Evolutionary conservation across 2,888 invertebrate species (phyloP).

Genomic region (Ectemnius lituratus): DNA sequence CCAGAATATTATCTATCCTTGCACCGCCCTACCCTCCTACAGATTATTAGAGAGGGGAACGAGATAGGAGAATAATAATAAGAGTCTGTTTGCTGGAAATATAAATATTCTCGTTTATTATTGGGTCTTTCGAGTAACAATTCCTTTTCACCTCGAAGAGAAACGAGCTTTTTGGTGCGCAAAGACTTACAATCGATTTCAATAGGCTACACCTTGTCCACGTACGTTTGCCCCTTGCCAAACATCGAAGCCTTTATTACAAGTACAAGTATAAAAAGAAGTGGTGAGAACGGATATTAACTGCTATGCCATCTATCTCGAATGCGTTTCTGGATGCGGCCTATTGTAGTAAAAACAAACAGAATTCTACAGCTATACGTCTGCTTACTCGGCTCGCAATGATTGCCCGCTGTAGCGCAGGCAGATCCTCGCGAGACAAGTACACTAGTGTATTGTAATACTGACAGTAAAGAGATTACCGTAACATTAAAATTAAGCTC

Average conservation of each 20-base stretch:
- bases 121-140: conserved; percentile 36
- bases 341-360: neutral
- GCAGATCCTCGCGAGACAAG: conserved; percentile 66
- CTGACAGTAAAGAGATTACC: conserved; percentile 77
- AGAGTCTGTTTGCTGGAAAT: conserved; percentile 28
- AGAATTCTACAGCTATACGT: conserved; percentile 39
- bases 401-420: conserved; percentile 46
- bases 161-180: no score
- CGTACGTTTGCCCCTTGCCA: no score
- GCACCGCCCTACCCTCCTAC: neutral
- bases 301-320: neutral
- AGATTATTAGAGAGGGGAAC: no score
- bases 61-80: neutral
- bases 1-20: conserved; percentile 17
- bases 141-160: conserved; percentile 12
- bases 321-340: neutral
- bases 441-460: conserved; percentile 75
- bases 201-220: no score
- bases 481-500: conserved; percentile 66
- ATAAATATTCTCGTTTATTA: conserved; percentile 48
- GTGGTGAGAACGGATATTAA: no score
- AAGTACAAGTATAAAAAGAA: no score
- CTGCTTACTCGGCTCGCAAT: conserved; percentile 68
- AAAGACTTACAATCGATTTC: no score
- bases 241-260: no score